Evolutionary conservation across 2,888 invertebrate genomes (phyloP).

Genomic region (Hetaerina titia): DNA sequence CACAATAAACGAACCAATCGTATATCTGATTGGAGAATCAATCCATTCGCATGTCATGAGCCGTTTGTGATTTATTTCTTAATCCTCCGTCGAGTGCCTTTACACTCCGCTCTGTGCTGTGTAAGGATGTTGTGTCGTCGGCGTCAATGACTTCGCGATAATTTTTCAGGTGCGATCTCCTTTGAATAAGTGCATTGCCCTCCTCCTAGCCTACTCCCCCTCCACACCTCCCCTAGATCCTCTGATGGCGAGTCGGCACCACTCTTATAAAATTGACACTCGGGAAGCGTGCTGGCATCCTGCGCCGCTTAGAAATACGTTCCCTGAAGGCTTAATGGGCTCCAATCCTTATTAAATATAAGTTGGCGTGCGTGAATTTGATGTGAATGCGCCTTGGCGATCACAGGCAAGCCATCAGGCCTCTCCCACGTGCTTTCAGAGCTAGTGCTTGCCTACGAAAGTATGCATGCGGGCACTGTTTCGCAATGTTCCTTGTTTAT

Average conservation of each 20-base stretch:
- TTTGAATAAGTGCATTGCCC: background rate
- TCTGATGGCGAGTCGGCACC: background rate
- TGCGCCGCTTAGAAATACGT: background rate
- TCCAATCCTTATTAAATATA: background rate
- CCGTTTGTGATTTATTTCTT: too few species aligned
- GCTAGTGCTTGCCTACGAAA: background rate
- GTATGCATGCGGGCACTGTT: background rate
- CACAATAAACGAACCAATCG: too few species aligned
- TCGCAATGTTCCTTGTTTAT: background rate
- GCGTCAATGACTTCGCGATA: background rate
- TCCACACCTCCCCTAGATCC: background rate
- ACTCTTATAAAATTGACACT: background rate
- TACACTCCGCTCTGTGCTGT: too few species aligned
- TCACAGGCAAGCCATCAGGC: background rate
- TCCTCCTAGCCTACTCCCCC: background rate
- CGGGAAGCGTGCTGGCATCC: background rate
- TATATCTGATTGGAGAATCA: too few species aligned
- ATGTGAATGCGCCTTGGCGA: background rate
- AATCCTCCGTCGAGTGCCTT: background rate
- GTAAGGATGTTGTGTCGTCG: background rate
- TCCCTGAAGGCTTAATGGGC: constrained; percentile 12
- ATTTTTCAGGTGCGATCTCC: background rate
- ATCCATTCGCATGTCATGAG: too few species aligned
- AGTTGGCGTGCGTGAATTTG: background rate
- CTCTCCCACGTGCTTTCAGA: background rate